A percentile compares a stretch with the other conserved stretches of the same genome.
Conservation (phyloP, 2,888 invertebrate species). For the Sthenelais limicola region DNA sequence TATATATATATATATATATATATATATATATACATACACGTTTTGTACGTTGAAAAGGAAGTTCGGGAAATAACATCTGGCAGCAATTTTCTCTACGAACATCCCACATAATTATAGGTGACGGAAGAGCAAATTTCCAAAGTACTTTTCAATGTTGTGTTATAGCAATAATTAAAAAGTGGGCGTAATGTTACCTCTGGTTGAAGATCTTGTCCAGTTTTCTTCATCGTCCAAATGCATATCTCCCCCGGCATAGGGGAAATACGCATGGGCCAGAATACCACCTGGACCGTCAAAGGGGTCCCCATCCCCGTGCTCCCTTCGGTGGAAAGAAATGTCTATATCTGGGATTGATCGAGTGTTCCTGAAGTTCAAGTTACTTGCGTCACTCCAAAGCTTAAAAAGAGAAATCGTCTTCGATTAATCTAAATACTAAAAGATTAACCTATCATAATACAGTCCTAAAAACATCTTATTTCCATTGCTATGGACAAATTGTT, state of each 20-base stretch:
- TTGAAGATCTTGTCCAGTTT: not conserved
- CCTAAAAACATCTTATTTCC: too few species aligned
- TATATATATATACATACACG: too few species aligned
- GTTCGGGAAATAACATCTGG: too few species aligned
- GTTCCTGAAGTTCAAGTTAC: not conserved
- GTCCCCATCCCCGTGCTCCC: constrained; percentile 1
- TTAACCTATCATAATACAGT: too few species aligned
- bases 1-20: too few species aligned
- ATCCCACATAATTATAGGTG: too few species aligned
- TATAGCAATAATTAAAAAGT: too few species aligned
- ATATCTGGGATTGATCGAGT: not conserved
- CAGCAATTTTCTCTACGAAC: too few species aligned
- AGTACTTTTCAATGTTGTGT: too few species aligned
- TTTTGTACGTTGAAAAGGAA: too few species aligned
- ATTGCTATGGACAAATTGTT: too few species aligned
- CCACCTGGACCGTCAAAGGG: constrained; percentile 29
- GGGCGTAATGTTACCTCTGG: not conserved
- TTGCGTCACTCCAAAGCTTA: constrained; percentile 14
- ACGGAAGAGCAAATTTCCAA: too few species aligned
- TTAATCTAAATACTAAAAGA: not conserved
- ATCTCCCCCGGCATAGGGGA: constrained; percentile 27
- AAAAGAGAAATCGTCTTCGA: not conserved
- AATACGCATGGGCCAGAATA: constrained; percentile 35
- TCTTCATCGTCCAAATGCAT: constrained; percentile 34
- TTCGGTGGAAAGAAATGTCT: constrained; percentile 4